Base-by-base conservation (phyloP, 1,140 invertebrate species). In the Drosophila tani region DNA sequence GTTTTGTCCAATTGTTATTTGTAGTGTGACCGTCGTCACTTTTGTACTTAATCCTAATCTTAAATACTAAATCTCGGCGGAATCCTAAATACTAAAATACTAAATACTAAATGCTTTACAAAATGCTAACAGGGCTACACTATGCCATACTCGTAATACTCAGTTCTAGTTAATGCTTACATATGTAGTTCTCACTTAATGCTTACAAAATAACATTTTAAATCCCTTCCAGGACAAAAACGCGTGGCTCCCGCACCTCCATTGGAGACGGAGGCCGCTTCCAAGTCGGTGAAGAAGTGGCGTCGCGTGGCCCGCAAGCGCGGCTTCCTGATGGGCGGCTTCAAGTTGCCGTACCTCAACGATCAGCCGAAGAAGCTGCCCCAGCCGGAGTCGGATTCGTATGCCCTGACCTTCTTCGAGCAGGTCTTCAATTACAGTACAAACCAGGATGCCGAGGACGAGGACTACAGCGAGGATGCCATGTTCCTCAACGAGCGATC, bases 361-460 rank as follows among this genome's bases (percentile, higher is more conserved):
- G 64, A 65, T 0, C 67, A 83, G 9, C 75, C 64, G 15, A 46
- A 73, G n/a, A 53, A 75, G 24, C 11, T 81, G 0, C 84, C 84
- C 0, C 84, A 87, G 12, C 78, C 77, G 19, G 84, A 90, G 55
- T 75, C 65, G 3, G 79, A 90, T 17, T 87, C 84, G 0, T 87
- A 90, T 63, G 84, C 84, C 0, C 41, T 87, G 19, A 63, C 82
- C 57, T 87, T 87, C 66, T 90, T 90, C 24, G 84, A 81, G n/a
- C 84, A 87, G 49, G 19, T 24, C 6, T 82, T 82, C 27, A 88
- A 74, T 15, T 87, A 87, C 50, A 87, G 80, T 67, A 87, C 85
- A 74, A 87, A 87, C 50, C 71, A 50, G 21, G 58, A 75, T 11
- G 84, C 79, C 55, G 85, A 32, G 0, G 75, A 87, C 11, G 83